These are phyloP conservation scores for Carassius carassius DNA, from an alignment of 2,113 vertebrate species.

Conservation along the genomic window DNA sequence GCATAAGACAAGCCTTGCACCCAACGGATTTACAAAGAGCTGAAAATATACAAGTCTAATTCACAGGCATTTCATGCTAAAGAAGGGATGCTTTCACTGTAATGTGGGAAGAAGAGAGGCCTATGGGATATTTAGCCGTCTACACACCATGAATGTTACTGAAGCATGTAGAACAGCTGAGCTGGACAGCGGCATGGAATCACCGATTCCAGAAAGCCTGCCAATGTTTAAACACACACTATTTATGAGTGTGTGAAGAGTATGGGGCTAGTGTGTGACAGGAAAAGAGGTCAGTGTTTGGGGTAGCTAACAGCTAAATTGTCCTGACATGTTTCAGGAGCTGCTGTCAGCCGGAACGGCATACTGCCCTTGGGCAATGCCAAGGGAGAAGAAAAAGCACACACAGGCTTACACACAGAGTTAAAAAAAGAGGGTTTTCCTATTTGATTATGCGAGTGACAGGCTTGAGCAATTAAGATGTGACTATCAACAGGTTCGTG, in stretches of 20 bases:
- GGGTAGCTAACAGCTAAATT: background rate
- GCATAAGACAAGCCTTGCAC: slow-evolving; percentile 50
- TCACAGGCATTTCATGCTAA: background rate
- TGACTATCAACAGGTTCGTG: slow-evolving; percentile 18
- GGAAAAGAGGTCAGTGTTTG: slow-evolving; percentile 18
- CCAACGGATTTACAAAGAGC: slow-evolving; percentile 38
- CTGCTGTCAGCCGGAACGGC: slow-evolving; percentile 12
- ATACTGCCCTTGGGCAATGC: background rate
- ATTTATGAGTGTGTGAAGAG: slow-evolving; percentile 33
- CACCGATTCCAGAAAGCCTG: slow-evolving; percentile 43
- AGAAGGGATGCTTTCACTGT: background rate
- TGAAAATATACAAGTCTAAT: slow-evolving; percentile 2
- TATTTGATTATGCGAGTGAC: background rate
- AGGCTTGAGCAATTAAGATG: too few relatives aligned
- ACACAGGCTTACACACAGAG: background rate
- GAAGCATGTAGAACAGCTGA: slow-evolving; percentile 34
- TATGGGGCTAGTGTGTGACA: slow-evolving; percentile 23
- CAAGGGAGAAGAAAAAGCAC: slow-evolving; percentile 4
- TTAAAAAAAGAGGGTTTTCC: background rate
- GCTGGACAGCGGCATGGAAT: slow-evolving; percentile 9
- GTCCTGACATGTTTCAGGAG: slow-evolving; percentile 23
- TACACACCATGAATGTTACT: slow-evolving; percentile 29
- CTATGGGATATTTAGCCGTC: slow-evolving; percentile 7
- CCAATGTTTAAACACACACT: slow-evolving; percentile 21
- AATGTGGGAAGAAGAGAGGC: background rate